Evolutionary conservation across 2,113 vertebrate genomes (phyloP).

Genomic region (Channa maculata): DNA sequence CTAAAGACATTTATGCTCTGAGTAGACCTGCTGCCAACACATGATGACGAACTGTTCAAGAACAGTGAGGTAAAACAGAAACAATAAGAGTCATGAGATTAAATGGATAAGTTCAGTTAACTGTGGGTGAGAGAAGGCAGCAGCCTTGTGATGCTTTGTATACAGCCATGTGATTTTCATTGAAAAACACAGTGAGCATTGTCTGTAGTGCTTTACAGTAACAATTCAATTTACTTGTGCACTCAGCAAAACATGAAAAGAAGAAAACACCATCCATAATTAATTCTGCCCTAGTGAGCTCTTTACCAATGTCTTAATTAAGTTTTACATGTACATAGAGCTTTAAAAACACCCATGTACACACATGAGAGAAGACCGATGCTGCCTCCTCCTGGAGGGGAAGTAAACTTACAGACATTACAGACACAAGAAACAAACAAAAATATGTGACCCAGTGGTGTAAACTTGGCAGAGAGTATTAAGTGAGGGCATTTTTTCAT

Average conservation of each 20-base stretch:
- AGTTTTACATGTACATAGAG: not conserved
- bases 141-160: constrained; percentile 34
- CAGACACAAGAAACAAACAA: not conserved
- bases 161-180: constrained; percentile 44
- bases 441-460: not conserved
- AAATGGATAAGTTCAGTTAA: not conserved
- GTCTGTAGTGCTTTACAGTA: not conserved
- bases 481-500: not conserved
- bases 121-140: constrained; percentile 8
- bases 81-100: constrained; percentile 26
- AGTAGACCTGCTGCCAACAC: not conserved
- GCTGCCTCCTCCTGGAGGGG: constrained; percentile 59
- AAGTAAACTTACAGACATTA: not conserved
- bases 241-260: not conserved
- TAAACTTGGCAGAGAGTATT: not conserved
- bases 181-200: constrained; percentile 23
- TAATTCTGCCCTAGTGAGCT: not conserved
- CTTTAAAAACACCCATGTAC: not conserved
- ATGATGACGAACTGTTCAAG: not conserved
- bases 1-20: not conserved
- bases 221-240: not conserved
- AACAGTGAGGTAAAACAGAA: constrained; percentile 8
- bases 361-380: constrained; percentile 15
- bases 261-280: not conserved
- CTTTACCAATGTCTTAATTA: not conserved